Conservation (phyloP, 2,113 vertebrate genomes). For the Albula goreensis region DNA sequence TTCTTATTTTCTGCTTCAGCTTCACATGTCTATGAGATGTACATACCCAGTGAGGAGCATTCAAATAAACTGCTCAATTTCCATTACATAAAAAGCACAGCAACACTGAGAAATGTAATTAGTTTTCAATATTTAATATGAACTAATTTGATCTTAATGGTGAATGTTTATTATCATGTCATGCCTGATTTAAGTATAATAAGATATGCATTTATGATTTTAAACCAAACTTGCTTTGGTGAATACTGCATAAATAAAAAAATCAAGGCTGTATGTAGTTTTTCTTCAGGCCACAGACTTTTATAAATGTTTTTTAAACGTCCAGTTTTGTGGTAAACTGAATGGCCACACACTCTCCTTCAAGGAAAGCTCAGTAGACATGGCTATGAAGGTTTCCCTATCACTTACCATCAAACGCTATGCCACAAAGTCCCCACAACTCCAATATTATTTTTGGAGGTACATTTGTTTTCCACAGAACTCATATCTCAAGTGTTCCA, state of each 20-base stretch:
- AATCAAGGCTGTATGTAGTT: not conserved
- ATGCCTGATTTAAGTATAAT: not conserved
- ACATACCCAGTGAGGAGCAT: no score
- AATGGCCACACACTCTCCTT: not conserved
- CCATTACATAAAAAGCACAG: not conserved
- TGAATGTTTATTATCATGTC: not conserved
- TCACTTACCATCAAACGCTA: not conserved
- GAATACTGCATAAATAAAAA: not conserved
- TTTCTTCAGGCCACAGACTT: not conserved
- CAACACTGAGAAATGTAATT: no score
- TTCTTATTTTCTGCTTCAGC: no score
- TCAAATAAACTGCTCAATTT: not conserved
- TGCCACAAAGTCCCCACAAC: not conserved
- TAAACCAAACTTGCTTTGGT: not conserved
- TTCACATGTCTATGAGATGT: no score
- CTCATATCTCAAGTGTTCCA: not conserved
- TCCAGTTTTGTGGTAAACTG: not conserved
- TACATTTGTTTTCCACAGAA: not conserved
- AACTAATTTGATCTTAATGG: not conserved
- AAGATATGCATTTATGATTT: not conserved
- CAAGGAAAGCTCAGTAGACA: not conserved
- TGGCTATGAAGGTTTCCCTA: not conserved
- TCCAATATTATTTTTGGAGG: conserved; percentile 1
- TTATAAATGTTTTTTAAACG: not conserved
- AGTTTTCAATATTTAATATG: not conserved